Base-by-base conservation (phyloP, 1,140 invertebrate species). In the Sycophila sp. region DNA sequence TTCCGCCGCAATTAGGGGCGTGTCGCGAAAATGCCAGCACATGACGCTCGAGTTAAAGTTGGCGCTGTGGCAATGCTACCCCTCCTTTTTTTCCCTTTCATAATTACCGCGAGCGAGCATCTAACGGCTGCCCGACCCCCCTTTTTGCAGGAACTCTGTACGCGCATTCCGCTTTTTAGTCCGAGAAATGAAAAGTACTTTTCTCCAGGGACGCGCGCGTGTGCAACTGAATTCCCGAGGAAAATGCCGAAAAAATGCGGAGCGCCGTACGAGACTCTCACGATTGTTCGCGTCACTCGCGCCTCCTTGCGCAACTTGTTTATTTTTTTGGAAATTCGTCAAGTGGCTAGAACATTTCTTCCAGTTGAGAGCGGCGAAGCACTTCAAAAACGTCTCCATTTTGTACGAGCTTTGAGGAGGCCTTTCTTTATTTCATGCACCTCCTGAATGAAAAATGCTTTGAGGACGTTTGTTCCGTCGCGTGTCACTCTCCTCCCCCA, bases 1-100 rank as follows among this genome's bases (percentile, higher is more conserved):
- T 65, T 40, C 63, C 6, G 15, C 24, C 40, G 58, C 56, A 62
- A 60, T 60, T 69, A 60, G 67, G 34, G 15, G 8, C 2, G n/a
- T n/a, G n/a, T n/a, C n/a, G n/a, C n/a, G n/a, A n/a, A n/a, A n/a
- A n/a, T n/a, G n/a, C n/a, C n/a, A n/a, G n/a, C n/a, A n/a, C 30
- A 19, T 56, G 10, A 24, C 13, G 28, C 62, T 19, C 22, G 30
- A 19, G 62, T 45, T 42, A 42, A 45, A 60, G 13, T 45, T 15
- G 34, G 5, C 58, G 7, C 42, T 32, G 40, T 32, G 15, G 7
- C 26, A 32, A 24, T 0, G 24, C 32, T 55, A 11, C 13, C 47
- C 10, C 28, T 51, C 24, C 15, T 13, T 11, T 24, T 51, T 24
- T 51, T 22, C 42, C 24, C n/a, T 65, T 66, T 66, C 34, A 56